These are phyloP conservation scores for Sceliomorpha sp. DNA, from an alignment of 2,888 invertebrate species.

Conservation along the genomic window DNA sequence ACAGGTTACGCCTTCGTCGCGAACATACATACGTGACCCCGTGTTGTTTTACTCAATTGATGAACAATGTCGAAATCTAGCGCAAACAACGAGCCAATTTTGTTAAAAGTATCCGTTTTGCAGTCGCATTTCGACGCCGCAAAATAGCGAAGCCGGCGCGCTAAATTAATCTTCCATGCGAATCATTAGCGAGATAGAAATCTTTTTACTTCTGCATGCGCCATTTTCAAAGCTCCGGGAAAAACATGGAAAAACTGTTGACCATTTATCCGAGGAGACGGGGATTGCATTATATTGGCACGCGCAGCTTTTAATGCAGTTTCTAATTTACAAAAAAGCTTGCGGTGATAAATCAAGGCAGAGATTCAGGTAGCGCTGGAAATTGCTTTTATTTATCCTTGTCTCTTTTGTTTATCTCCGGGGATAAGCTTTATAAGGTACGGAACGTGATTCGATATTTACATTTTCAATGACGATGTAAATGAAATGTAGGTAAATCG, in stretches of 20 bases:
- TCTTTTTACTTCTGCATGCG: constrained; percentile 25
- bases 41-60: constrained; percentile 25
- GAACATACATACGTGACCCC: constrained; percentile 27
- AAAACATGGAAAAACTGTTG: constrained; percentile 42
- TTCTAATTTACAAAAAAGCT: constrained; percentile 46
- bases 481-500: too few relatives aligned
- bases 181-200: constrained; percentile 47
- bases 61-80: constrained; percentile 28
- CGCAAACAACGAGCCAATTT: constrained; percentile 46
- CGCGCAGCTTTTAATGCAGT: constrained; percentile 47
- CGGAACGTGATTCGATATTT: too few relatives aligned
- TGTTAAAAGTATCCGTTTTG: constrained; percentile 43
- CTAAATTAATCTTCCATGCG: constrained; percentile 45
- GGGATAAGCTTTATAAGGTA: constrained; percentile 11
- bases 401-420: constrained; percentile 12
- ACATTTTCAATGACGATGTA: too few relatives aligned
- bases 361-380: constrained; percentile 20
- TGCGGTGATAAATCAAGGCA: constrained; percentile 42
- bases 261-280: constrained; percentile 45
- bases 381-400: constrained; percentile 18
- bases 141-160: constrained; percentile 20
- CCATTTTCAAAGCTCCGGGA: constrained; percentile 25
- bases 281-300: constrained; percentile 47
- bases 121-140: constrained; percentile 27
- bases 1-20: constrained; percentile 19